These are phyloP conservation scores for Ctenopoma multispine DNA, from an alignment of 2,797 vertebrate species.

Conservation along the genomic window DNA sequence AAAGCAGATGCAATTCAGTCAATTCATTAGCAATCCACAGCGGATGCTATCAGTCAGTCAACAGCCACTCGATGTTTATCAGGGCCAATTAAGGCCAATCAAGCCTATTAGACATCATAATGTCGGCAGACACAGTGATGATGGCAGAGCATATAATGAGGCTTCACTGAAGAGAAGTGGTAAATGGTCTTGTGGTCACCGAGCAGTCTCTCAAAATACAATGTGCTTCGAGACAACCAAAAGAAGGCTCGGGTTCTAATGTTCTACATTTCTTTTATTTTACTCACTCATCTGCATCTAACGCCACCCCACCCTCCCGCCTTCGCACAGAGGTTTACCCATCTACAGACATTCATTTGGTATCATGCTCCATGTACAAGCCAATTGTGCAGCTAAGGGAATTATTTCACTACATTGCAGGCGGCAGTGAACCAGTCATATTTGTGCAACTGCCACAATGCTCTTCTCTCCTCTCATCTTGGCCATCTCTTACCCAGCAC, in stretches of 20 bases:
- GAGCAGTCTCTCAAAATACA: slow-evolving; percentile 39
- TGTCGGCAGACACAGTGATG: slow-evolving; percentile 67
- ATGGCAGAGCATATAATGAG: slow-evolving; percentile 69
- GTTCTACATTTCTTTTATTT: slow-evolving; percentile 47
- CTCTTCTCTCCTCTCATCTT: slow-evolving; percentile 29
- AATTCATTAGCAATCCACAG: slow-evolving; percentile 74
- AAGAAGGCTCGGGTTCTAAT: slow-evolving; percentile 27
- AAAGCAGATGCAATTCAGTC: slow-evolving; percentile 73
- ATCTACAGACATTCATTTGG: slow-evolving; percentile 60
- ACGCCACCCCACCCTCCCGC: background rate
- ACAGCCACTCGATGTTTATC: slow-evolving; percentile 83
- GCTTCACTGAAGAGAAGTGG: slow-evolving; percentile 64
- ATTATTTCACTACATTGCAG: slow-evolving; percentile 83
- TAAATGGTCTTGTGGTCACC: slow-evolving; percentile 64
- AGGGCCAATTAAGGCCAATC: slow-evolving; percentile 82
- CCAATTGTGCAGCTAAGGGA: slow-evolving; percentile 85
- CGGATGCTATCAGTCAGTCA: slow-evolving; percentile 79
- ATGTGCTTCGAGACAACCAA: slow-evolving; percentile 34
- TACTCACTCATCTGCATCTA: slow-evolving; percentile 54
- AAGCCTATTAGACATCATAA: slow-evolving; percentile 79
- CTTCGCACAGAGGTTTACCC: slow-evolving; percentile 14
- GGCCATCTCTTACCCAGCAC: slow-evolving; percentile 51
- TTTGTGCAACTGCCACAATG: slow-evolving; percentile 45
- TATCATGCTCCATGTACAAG: slow-evolving; percentile 76
- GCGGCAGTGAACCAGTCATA: slow-evolving; percentile 81